Conservation (phyloP, 92 coral and sea anemone species). For the Scolanthus callimorphus region DNA sequence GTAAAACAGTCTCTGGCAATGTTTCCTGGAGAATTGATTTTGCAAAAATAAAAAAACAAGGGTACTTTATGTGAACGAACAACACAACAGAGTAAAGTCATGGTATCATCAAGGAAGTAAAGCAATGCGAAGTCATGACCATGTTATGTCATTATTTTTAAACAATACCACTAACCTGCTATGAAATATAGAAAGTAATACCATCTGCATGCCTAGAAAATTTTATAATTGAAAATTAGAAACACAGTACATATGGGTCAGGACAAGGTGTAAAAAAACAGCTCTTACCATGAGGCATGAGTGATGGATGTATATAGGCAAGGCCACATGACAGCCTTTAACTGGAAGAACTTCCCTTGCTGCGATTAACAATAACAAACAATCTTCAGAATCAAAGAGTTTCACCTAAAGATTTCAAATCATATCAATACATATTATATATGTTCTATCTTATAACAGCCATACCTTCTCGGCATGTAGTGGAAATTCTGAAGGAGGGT, state of each 20-base stretch:
- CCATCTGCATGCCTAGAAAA: constrained; percentile 64
- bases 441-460: too few relatives aligned
- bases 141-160: too few relatives aligned
- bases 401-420: too few relatives aligned
- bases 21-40: constrained; percentile 48
- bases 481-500: too few relatives aligned
- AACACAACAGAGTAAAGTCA: too few relatives aligned
- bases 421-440: neutral
- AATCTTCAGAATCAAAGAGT: too few relatives aligned
- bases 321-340: constrained; percentile 66
- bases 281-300: constrained; percentile 59
- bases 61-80: too few relatives aligned
- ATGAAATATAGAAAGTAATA: constrained; percentile 72
- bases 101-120: too few relatives aligned
- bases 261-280: neutral
- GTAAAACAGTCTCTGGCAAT: constrained; percentile 58
- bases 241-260: neutral
- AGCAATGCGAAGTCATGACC: too few relatives aligned
- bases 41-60: constrained; percentile 1
- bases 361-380: constrained; percentile 20
- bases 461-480: too few relatives aligned
- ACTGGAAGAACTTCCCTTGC: constrained; percentile 83
- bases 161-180: constrained; percentile 61
- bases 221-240: neutral
- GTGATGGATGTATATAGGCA: constrained; percentile 60